A percentile compares a stretch with the other conserved stretches of the same genome.
phyloP scores from a whole-genome alignment of 2,888 invertebrate genomes.

The Hylaea fasciaria region DNA sequence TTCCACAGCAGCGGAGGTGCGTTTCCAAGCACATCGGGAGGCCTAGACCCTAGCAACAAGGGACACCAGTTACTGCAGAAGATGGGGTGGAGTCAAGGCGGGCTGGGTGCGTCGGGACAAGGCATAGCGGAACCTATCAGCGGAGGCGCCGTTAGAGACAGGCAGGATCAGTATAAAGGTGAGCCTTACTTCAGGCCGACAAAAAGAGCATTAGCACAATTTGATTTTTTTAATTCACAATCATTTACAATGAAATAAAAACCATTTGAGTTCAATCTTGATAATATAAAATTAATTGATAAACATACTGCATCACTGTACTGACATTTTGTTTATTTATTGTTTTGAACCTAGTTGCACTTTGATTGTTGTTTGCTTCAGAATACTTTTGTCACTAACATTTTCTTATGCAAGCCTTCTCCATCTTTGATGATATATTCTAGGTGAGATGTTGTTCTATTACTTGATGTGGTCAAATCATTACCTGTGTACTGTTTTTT shows the following conservation, averaged over 20 bases:
- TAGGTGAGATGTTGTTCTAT: conserved; percentile 22
- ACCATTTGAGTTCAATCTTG: too few species aligned
- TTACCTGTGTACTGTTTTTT: too few species aligned
- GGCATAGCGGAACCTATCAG: conserved; percentile 98
- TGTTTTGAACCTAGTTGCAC: too few species aligned
- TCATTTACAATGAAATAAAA: too few species aligned
- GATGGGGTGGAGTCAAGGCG: conserved; percentile 99
- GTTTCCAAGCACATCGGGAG: conserved; percentile 80
- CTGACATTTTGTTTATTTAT: too few species aligned
- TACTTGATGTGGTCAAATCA: too few species aligned
- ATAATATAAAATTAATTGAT: too few species aligned
- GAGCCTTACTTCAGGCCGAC: conserved; percentile 5
- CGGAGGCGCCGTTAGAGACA: conserved; percentile 95
- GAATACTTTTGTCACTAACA: conserved; percentile 5
- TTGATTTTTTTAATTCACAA: too few species aligned
- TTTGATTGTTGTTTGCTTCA: too few species aligned
- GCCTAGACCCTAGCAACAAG: conserved; percentile 95
- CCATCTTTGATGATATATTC: not conserved
- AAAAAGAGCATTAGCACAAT: too few species aligned
- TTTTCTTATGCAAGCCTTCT: conserved; percentile 7
- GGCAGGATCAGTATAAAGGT: conserved; percentile 95
- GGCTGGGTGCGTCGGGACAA: conserved; percentile 97
- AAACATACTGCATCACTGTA: too few species aligned
- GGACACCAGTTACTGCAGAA: conserved; percentile 98
- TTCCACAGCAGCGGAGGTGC: conserved; percentile 53